A percentile compares a stretch with the other conserved stretches of the same genome.
Conservation (phyloP, 2,113 vertebrate species). For the Petrocephalus zakoni region DNA sequence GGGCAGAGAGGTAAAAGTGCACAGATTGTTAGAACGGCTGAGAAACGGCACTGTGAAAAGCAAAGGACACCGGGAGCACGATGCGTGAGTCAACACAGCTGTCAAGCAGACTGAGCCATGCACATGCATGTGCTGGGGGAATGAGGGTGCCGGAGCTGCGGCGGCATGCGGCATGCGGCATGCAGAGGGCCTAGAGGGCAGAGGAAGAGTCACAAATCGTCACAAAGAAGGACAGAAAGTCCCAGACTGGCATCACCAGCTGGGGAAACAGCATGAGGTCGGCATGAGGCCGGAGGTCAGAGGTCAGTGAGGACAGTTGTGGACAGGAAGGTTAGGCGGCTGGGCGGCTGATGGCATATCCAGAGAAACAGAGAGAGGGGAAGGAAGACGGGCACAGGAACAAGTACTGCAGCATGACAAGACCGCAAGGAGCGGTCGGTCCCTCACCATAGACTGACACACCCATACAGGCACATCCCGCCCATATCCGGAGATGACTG, state of each 20-base stretch:
- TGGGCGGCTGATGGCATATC: constrained; percentile 62
- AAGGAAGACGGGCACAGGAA: constrained; percentile 42
- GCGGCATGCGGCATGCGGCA: constrained; percentile 2
- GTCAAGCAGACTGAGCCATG: neutral
- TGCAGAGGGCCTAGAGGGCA: constrained; percentile 35
- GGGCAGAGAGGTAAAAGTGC: neutral
- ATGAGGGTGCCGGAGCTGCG: neutral
- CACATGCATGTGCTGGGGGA: neutral
- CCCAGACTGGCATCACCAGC: constrained; percentile 34
- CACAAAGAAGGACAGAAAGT: constrained; percentile 56
- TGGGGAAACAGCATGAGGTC: constrained; percentile 63
- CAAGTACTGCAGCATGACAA: neutral
- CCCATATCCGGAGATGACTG: neutral
- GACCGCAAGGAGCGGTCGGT: neutral
- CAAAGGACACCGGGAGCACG: neutral
- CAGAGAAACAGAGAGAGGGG: constrained; percentile 28
- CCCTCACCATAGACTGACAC: constrained; percentile 16
- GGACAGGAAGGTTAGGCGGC: constrained; percentile 58
- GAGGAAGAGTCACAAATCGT: constrained; percentile 52
- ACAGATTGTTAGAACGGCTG: neutral
- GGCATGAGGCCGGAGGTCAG: constrained; percentile 78
- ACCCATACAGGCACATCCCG: constrained; percentile 20
- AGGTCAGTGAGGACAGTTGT: constrained; percentile 75
- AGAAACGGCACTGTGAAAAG: neutral
- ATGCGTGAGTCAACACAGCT: neutral